A percentile compares a stretch with the other conserved stretches of the same genome.
Conservation (phyloP, 2,113 vertebrate species). For the Stercorarius parasiticus region DNA sequence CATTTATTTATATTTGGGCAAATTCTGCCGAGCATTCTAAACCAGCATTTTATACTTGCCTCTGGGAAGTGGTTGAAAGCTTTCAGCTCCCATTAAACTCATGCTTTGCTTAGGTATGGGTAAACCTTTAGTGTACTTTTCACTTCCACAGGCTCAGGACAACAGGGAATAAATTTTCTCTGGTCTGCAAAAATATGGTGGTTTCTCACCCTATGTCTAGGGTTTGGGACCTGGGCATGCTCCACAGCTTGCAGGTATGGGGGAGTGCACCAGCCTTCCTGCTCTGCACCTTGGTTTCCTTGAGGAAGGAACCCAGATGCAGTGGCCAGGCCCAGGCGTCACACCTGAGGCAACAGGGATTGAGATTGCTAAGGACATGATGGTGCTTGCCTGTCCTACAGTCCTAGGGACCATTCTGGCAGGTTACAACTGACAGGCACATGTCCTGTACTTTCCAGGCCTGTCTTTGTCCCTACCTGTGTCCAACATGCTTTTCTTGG, state of each 20-base stretch:
- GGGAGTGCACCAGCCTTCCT: neutral
- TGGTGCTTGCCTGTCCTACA: neutral
- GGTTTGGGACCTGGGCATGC: neutral
- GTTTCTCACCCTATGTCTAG: neutral
- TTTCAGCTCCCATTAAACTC: constrained; percentile 62
- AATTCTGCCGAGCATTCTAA: constrained; percentile 26
- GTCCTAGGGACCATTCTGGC: neutral
- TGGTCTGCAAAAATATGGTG: neutral
- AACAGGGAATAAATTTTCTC: neutral
- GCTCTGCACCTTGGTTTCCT: neutral
- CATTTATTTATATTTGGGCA: constrained; percentile 30
- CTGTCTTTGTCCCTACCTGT: fast-evolving
- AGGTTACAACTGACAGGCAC: neutral
- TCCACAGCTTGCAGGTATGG: neutral
- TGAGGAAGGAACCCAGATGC: neutral
- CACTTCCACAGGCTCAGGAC: neutral
- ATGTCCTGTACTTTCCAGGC: neutral
- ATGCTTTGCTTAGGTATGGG: constrained; percentile 3
- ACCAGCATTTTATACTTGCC: constrained; percentile 39
- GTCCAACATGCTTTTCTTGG: neutral
- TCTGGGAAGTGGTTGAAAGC: constrained; percentile 45
- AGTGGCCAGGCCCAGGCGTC: neutral
- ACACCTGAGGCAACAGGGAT: neutral
- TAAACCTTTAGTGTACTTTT: constrained; percentile 39
- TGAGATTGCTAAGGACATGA: neutral